A percentile compares a stretch with the other conserved stretches of the same genome.
Evolutionary conservation across 2,888 invertebrate genomes (phyloP).

Genomic region (Microctonus aethiopoides): DNA sequence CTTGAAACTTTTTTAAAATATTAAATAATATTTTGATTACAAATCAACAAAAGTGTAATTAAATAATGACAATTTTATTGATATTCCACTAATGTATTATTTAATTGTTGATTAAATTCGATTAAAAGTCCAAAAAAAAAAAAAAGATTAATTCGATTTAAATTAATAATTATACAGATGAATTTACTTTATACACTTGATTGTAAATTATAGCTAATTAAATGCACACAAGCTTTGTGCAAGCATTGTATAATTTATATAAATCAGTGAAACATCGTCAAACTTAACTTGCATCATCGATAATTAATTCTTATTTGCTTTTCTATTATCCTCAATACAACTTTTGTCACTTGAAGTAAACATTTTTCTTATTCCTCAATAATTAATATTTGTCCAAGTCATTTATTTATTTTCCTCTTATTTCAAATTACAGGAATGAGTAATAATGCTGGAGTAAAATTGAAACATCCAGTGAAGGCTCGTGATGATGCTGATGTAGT

Average conservation of each 20-base stretch:
- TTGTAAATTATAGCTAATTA: background rate
- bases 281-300: background rate
- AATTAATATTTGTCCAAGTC: background rate
- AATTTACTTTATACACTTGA: too few species aligned
- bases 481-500: slow-evolving; percentile 78
- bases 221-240: background rate
- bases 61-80: too few species aligned
- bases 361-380: background rate
- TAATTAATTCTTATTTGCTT: background rate
- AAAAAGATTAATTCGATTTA: background rate
- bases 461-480: slow-evolving; percentile 68
- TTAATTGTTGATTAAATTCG: background rate
- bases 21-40: too few species aligned
- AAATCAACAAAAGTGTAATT: too few species aligned
- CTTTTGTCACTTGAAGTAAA: background rate
- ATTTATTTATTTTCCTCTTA: background rate
- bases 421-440: slow-evolving; percentile 73
- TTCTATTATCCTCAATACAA: background rate
- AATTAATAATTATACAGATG: background rate
- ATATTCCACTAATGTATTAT: background rate
- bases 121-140: background rate
- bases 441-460: slow-evolving; percentile 76
- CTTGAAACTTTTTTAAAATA: too few species aligned
- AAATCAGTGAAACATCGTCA: too few species aligned
- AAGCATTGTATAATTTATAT: too few species aligned